phyloP scores from a whole-genome alignment of 2,888 invertebrate genomes.

The Melanostoma mellinum region DNA sequence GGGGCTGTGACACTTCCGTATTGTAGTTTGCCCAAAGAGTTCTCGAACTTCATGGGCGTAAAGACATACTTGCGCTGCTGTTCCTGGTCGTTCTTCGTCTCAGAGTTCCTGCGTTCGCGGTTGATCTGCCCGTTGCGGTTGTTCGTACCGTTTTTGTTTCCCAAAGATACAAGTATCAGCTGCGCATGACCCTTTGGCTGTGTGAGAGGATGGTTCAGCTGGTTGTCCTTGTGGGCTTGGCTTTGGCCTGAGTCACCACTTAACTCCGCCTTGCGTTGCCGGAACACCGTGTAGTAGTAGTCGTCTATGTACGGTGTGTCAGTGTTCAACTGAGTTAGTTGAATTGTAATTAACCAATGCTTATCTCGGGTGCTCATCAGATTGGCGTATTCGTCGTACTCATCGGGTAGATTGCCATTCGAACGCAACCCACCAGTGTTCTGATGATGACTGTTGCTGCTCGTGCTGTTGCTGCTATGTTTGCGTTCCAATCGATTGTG shows the following conservation, averaged over 20 bases:
- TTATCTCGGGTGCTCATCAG: constrained; percentile 97
- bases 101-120: constrained; percentile 84
- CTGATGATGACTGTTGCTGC: constrained; percentile 75
- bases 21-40: constrained; percentile 96
- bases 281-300: constrained; percentile 95
- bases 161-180: constrained; percentile 81
- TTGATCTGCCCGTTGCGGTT: constrained; percentile 83
- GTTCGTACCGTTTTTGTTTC: constrained; percentile 82
- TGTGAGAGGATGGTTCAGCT: constrained; percentile 85
- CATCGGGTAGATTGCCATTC: constrained; percentile 81
- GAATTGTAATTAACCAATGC: constrained; percentile 98
- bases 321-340: constrained; percentile 95
- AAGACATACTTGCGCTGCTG: constrained; percentile 86
- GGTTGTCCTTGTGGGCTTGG: constrained; percentile 86
- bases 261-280: constrained; percentile 85
- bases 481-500: constrained; percentile 74
- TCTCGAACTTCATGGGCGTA: constrained; percentile 95
- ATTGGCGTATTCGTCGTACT: constrained; percentile 92
- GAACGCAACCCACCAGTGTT: constrained; percentile 75
- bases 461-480: constrained; percentile 74
- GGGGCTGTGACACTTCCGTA: constrained; percentile 95
- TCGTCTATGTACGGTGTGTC: constrained; percentile 98
- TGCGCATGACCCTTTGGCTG: constrained; percentile 82
- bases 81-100: constrained; percentile 84
- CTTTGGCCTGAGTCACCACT: constrained; percentile 84